Evolutionary conservation across 2,113 vertebrate species (phyloP), one percentile per base, ranked within the genome.

Genomic region (Dromaius novaehollandiae): DNA sequence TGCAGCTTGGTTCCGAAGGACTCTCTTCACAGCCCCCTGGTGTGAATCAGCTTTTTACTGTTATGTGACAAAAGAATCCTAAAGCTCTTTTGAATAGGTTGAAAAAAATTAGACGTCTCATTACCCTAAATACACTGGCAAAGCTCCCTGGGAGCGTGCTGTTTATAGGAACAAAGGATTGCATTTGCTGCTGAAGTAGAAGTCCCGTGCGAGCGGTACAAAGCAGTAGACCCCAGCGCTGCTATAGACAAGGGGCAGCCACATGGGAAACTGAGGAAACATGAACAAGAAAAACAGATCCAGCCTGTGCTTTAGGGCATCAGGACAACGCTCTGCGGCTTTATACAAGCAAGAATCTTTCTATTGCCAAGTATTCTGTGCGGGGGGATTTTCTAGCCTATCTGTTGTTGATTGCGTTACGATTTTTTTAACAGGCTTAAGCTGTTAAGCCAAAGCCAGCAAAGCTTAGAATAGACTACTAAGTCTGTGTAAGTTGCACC

Each of bases 51-150:
- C 79, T 69, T 42, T 70, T 94, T 40, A 19, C 26, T 56, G 42
- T 36, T 36, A 25, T 11, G 82, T 40, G 83, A 80, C 68, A 30
- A 80, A 64, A 56, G 82, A 56, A 61, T 46, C 73, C 48, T 44
- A 83, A 91, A 96, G 88, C 91, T 88, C 55, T 89, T 96, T 71
- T 65, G 91, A 48, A 70, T 73, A 92, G 65, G 75, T 63, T 66
- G 82, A n/a, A 3, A n/a, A n/a, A 36, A n/a, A 3, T 21, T 9
- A 42, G 75, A 61, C 10, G 1, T 80, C 65, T 32, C 19, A 28
- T 69, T 91, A 71, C 88, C 82, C 66, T 95, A 58, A 94, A 77
- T 91, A 70, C 55, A 8, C 53, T 17, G 5, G 71, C 63, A 88
- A 44, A 86, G 94, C 94, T 91, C 85, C 77, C 85, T 58, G 6